Evolutionary conservation across 2,113 vertebrate genomes (phyloP).

Genomic region (Cygnus buccinator): DNA sequence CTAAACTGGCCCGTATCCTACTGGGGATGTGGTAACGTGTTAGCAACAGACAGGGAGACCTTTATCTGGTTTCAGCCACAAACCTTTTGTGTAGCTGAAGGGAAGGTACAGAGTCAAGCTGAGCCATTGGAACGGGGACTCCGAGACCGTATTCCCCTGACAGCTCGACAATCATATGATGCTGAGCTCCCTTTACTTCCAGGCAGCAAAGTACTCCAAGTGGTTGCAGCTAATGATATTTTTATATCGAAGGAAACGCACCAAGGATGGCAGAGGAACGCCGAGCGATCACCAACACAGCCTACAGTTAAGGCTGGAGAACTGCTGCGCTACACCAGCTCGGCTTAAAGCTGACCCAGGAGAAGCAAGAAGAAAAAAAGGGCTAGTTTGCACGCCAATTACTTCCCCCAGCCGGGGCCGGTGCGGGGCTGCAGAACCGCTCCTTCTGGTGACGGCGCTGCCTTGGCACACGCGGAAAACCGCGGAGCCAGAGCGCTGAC

Average conservation of each 20-base stretch:
- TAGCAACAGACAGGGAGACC: not conserved
- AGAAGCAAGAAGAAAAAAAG: not conserved
- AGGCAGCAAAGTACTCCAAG: not conserved
- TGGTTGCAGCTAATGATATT: not conserved
- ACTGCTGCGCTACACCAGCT: not conserved
- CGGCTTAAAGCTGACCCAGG: not conserved
- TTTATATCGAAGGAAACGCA: not conserved
- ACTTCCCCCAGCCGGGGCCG: not conserved
- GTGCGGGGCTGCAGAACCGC: not conserved
- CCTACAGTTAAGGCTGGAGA: not conserved
- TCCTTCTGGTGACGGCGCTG: not conserved
- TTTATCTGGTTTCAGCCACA: not conserved
- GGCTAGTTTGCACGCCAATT: slow-evolving; percentile 30
- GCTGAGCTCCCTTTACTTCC: not conserved
- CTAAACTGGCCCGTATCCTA: not conserved
- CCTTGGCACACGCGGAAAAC: not conserved
- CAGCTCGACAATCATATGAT: not conserved
- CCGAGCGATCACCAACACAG: not conserved
- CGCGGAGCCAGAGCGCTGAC: not conserved
- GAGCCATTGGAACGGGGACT: not conserved
- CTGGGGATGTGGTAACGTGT: not conserved
- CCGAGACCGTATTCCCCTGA: not conserved
- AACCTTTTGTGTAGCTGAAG: not conserved
- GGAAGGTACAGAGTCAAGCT: not conserved
- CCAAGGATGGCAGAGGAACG: not conserved